Conservation (phyloP, 2,113 vertebrate species). For the Elephas maximus region DNA sequence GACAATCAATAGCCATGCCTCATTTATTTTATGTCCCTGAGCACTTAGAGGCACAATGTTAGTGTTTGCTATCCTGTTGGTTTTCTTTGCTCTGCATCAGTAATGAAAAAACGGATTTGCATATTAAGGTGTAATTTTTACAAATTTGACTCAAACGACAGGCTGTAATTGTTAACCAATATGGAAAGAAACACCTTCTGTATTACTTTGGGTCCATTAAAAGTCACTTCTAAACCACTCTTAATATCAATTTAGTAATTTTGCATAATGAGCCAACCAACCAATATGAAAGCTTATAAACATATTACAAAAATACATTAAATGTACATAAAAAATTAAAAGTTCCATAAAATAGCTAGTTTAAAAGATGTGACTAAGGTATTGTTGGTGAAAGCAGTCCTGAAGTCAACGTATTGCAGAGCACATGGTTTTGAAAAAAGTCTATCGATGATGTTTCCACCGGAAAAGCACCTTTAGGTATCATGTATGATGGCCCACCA, state of each 20-base stretch:
- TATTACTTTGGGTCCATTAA: slow-evolving; percentile 61
- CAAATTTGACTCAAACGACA: slow-evolving; percentile 69
- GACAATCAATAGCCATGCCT: slow-evolving; percentile 88
- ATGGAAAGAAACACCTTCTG: slow-evolving; percentile 73
- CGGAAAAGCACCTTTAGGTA: not conserved
- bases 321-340: slow-evolving; percentile 39
- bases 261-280: slow-evolving; percentile 52
- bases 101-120: slow-evolving; percentile 87
- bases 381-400: not conserved
- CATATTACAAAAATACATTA: slow-evolving; percentile 33
- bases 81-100: slow-evolving; percentile 80
- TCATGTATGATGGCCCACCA: not conserved
- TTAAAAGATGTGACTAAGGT: not conserved
- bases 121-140: slow-evolving; percentile 82
- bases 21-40: slow-evolving; percentile 90
- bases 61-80: slow-evolving; percentile 84
- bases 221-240: slow-evolving; percentile 39
- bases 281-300: slow-evolving; percentile 58
- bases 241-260: slow-evolving; percentile 60
- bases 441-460: not conserved
- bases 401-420: not conserved
- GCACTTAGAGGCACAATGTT: slow-evolving; percentile 87
- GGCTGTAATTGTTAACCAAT: slow-evolving; percentile 70
- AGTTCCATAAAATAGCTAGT: not conserved
- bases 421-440: not conserved